These are phyloP conservation scores for Eremophila alpestris DNA, from an alignment of 2,797 vertebrate genomes.

Conservation along the genomic window DNA sequence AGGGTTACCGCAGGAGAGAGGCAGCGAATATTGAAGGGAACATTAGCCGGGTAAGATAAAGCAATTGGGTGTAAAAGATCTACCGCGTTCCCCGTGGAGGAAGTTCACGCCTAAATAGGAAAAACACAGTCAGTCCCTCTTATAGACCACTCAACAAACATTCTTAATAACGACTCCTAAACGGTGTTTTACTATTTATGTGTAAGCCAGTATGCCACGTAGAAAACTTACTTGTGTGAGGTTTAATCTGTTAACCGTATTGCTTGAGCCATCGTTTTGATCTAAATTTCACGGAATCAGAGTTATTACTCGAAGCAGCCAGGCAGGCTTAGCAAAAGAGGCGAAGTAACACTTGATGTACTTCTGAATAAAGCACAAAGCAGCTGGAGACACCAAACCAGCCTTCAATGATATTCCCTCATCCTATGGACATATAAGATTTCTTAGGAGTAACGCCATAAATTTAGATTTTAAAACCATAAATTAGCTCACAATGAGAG, in stretches of 20 bases:
- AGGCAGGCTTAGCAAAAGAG: background rate
- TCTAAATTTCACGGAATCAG: background rate
- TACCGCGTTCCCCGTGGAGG: rapidly evolving
- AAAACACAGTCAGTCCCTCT: background rate
- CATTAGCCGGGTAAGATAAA: background rate
- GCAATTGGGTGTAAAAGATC: no score
- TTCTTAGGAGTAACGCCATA: background rate
- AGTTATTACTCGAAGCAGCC: background rate
- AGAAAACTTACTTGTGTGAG: background rate
- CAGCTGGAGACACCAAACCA: background rate
- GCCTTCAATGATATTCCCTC: no score
- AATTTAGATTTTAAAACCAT: background rate
- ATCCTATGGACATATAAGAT: no score
- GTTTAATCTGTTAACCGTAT: background rate
- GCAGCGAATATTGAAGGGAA: rapidly evolving
- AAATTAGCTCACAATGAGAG: background rate
- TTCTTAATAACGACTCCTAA: background rate
- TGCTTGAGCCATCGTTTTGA: background rate
- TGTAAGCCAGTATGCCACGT: background rate
- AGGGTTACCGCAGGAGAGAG: background rate
- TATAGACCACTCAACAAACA: background rate
- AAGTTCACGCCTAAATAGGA: background rate
- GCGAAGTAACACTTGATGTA: background rate
- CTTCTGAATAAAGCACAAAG: background rate
- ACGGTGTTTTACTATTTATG: background rate